Evolutionary conservation across 2,113 vertebrate genomes (phyloP).

Genomic region (Aleadryas rufinucha): DNA sequence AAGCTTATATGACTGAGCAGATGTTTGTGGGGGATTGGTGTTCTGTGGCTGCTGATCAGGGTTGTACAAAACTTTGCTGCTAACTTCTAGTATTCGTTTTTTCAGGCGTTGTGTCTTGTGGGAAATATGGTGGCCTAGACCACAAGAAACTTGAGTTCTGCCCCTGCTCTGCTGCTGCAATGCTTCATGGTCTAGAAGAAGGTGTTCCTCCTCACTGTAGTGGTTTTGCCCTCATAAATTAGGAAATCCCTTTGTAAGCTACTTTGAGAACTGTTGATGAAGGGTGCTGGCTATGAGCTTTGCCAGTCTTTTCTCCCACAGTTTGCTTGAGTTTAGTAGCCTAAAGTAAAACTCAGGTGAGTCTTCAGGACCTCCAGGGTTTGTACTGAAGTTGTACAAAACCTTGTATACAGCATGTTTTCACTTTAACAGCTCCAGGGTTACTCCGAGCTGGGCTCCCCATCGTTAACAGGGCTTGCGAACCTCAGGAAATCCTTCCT

Average conservation of each 20-base stretch:
- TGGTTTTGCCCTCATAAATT: not conserved
- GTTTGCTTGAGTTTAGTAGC: not conserved
- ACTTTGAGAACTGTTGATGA: not conserved
- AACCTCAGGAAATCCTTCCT: constrained; percentile 32
- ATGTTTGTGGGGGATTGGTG: not conserved
- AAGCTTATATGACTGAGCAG: constrained; percentile 23
- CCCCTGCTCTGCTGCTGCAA: not conserved
- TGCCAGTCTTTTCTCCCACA: not conserved
- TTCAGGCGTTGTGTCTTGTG: not conserved
- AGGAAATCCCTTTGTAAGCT: not conserved
- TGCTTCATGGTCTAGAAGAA: not conserved
- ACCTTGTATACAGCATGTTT: not conserved
- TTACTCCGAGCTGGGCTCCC: not conserved
- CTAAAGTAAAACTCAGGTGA: not conserved
- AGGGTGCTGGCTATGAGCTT: not conserved
- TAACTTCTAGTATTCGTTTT: not conserved
- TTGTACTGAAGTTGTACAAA: not conserved
- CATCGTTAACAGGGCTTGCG: not conserved
- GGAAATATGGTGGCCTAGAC: not conserved
- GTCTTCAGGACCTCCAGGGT: not conserved
- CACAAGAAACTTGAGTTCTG: not conserved
- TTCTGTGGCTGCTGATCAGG: not conserved
- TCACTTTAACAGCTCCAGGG: not conserved
- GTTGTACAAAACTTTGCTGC: not conserved
- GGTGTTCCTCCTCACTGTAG: not conserved